Base-by-base conservation (phyloP, 2,797 vertebrate genomes). In the Sparidentex hasta region DNA sequence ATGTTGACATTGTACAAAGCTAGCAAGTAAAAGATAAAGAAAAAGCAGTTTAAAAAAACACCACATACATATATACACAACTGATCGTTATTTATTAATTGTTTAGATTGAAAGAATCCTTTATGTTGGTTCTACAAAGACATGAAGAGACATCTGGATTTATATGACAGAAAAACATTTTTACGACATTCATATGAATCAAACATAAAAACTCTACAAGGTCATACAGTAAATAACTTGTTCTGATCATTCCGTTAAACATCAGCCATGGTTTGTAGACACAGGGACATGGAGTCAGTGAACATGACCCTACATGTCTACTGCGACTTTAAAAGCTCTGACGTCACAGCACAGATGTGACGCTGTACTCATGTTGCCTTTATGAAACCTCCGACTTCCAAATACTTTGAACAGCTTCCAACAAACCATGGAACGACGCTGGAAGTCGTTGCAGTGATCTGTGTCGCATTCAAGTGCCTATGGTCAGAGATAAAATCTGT, bases 291-390 rank as follows among this genome's bases (percentile, higher is more conserved):
- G 3, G 33, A 33, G 33, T 33, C 33, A 33, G 29, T 51, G 25
- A 51, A 57, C 16, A 52, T 55, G 69, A 23, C 46, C 0, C 21
- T 0, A 74, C 29, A 9, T 21, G 29, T 48, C 11, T 18, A 52
- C 41, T 70, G 62, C 23, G 33, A 23, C 82, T 71, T 84, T 84
- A 70, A 74, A 33, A 47, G 0, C 16, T 14, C 38, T 29, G 61
- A 65, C n/a, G 61, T 76, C 67, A 70, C 71, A 4, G 11, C 2
- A 61, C 14, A 11, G 46, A 4, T 5, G 9, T 13, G 13, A 43
- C 41, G 21, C 11, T 43, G 33, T 17, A 33, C 16, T 14, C 4
- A 5, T 1, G 83, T 2, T 78, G 75, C 65, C 56, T 80, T 82
- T 64, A 76, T 4, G 41, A 21, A 0, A 11, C 33, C 66, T 51